These are phyloP conservation scores for Poecilobothrus nobilitatus DNA, from an alignment of 2,888 invertebrate species.

Conservation along the genomic window DNA sequence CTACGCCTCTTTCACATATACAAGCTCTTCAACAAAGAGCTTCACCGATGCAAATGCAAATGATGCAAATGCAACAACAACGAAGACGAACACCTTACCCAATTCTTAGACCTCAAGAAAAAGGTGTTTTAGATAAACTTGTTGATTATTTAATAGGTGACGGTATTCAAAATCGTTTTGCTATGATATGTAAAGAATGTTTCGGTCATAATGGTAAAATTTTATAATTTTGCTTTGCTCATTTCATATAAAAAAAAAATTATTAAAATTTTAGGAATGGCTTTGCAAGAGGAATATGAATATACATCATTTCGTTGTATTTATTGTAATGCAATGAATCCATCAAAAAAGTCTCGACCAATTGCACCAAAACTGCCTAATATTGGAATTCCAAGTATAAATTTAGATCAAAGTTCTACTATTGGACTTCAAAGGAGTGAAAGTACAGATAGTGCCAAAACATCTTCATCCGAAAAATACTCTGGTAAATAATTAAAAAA, in stretches of 20 bases:
- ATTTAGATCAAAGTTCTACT: not conserved
- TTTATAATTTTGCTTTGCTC: conserved; percentile 20
- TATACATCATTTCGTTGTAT: conserved; percentile 80
- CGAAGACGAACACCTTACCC: conserved; percentile 41
- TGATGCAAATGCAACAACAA: not conserved
- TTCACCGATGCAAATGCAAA: not conserved
- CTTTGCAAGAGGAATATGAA: conserved; percentile 61
- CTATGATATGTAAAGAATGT: conserved; percentile 87
- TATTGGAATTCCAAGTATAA: conserved; percentile 9
- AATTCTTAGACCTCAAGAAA: conserved; percentile 49
- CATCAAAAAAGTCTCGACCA: conserved; percentile 79
- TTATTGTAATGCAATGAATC: conserved; percentile 80
- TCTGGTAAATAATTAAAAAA: conserved; percentile 16
- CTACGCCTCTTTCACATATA: not conserved
- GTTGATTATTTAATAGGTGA: conserved; percentile 93
- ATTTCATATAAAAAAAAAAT: not conserved
- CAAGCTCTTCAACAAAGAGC: not conserved
- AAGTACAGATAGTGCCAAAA: conserved; percentile 29
- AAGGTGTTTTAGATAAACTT: conserved; percentile 76
- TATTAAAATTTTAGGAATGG: conserved; percentile 52
- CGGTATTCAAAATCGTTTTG: conserved; percentile 89
- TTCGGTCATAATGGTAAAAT: conserved; percentile 79
- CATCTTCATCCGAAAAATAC: conserved; percentile 21
- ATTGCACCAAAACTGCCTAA: conserved; percentile 54
- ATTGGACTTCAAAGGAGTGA: conserved; percentile 21